Base-by-base conservation (phyloP, 2,888 invertebrate species). In the Macrostomum cliftonense region DNA sequence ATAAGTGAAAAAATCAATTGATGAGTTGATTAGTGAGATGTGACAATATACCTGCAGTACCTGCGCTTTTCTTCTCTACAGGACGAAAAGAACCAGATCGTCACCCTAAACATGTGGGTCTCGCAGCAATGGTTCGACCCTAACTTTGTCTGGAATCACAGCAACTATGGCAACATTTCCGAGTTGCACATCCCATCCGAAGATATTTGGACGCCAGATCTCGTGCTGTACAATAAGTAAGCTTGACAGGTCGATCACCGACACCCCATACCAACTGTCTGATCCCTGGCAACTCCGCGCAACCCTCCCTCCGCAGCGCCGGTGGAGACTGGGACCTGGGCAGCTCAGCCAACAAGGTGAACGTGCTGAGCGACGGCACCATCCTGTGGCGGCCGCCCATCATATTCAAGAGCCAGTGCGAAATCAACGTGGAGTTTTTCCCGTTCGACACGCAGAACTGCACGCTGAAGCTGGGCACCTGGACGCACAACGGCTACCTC, bases 31-130 rank as follows among this genome's bases (percentile, higher is more conserved):
- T n/a, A n/a, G n/a, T n/a, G n/a, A n/a, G n/a, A n/a, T n/a, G n/a
- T n/a, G n/a, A n/a, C n/a, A n/a, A n/a, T n/a, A n/a, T n/a, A n/a
- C n/a, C n/a, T n/a, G n/a, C n/a, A n/a, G n/a, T n/a, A n/a, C n/a
- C n/a, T n/a, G n/a, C n/a, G n/a, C n/a, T n/a, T n/a, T n/a, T n/a
- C n/a, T n/a, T n/a, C 9, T 28, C 28, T 83, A 59, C 81, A 91
- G 91, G 91, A 89, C 76, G 79, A 89, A 75, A 88, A 87, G 76
- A 88, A 85, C 77, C 89, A 91, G 78, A 88, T 91, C 69, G 87
- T 91, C 86, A 89, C 88, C 69, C 87, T 89, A 67, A 91, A 89
- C 75, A 85, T 91, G 59, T 91, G 89, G 89, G 84, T 91, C 63
- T 85, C 86, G 74, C 43, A 68, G 67, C 63, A 52, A 28, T 52